Percentiles rank a stretch among this genome's conserved stretches.
phyloP scores from a whole-genome alignment of 2,888 invertebrate species.

The Nudaria mundana region DNA sequence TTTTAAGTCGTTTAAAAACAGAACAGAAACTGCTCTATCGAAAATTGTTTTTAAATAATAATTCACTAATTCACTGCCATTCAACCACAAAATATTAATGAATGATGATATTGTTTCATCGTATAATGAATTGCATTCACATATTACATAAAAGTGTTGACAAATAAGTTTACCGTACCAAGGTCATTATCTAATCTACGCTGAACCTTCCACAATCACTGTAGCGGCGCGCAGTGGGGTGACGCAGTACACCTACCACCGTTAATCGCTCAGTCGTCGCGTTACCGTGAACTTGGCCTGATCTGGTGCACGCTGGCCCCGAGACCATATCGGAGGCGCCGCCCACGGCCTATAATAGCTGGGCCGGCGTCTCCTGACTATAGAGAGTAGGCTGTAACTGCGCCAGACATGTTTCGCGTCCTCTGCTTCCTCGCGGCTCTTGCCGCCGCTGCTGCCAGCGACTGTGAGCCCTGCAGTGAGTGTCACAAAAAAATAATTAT shows the following conservation, averaged over 20 bases:
- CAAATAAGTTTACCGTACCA: constrained; percentile 37
- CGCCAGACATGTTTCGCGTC: constrained; percentile 74
- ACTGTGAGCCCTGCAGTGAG: constrained; percentile 78
- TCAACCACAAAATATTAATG: too few species aligned
- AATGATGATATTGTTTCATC: too few species aligned
- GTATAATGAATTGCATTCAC: too few species aligned
- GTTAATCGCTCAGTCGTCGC: constrained; percentile 65
- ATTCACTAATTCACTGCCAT: too few species aligned
- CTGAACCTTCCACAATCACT: constrained; percentile 42
- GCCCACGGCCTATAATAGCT: constrained; percentile 79
- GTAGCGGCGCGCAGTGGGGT: constrained; percentile 33
- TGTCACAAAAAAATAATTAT: constrained; percentile 33
- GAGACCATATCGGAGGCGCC: constrained; percentile 74
- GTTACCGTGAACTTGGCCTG: constrained; percentile 78
- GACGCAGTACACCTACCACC: constrained; percentile 32
- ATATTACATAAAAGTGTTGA: constrained; percentile 19
- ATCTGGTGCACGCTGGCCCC: constrained; percentile 70
- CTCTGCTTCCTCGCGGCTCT: constrained; percentile 63
- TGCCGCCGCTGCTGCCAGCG: constrained; percentile 53
- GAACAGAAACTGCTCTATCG: too few species aligned
- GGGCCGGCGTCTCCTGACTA: constrained; percentile 73
- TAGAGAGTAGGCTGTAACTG: constrained; percentile 66
- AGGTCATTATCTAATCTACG: constrained; percentile 63
- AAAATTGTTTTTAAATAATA: too few species aligned
- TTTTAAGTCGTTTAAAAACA: too few species aligned